Base-by-base conservation (phyloP, 37 sponge, comb jelly and placozoan genomes). In the Aphrocallistes beatrix region DNA sequence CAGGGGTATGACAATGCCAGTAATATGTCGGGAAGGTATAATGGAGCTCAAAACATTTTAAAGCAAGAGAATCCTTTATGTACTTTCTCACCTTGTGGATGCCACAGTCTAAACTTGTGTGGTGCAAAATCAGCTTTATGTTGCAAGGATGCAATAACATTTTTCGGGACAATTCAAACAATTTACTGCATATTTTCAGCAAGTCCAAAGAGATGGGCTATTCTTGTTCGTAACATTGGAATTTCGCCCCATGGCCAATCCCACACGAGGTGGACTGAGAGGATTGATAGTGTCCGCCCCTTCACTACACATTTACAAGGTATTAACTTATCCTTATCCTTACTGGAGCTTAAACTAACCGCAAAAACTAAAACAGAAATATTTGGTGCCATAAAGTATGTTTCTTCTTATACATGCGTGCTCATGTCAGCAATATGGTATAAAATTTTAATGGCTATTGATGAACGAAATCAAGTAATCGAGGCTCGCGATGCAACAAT, bases 61-160 rank as follows among this genome's bases (percentile, higher is more conserved):
- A 37, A 50, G 38, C 36, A 50, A 85, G 51, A 49, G 36, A 85
- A 85, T 85, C 85, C 51, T 50, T 50, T 85, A 49, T 47, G 51
- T 23, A 50, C 38, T 37, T 85, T 37, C 37, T 49, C 50, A 49
- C 85, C 85, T 23, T 50, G 85, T 36, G 85, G 51, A 37, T 47
- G 51, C 38, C 85, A 85, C 36, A 49, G 51, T 49, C 85, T 85
- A 51, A 85, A 85, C 51, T 50, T 85, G 51, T 47, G 47, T 50
- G 85, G 85, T 49, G 85, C 50, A 21, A 49, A 37, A 49, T 47
- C 51, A 49, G 60, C 51, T 19, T 47, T 49, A 85, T 50, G 51
- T 49, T 85, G 85, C 36, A 50, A 37, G 50, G 51, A 85, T 51
- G 85, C 85, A 49, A 85, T 85, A 47, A 49, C 85, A 50, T 85